A percentile compares a stretch with the other conserved stretches of the same genome.
These are phyloP conservation scores for Phthorimaea operculella DNA, from an alignment of 1,140 invertebrate genomes.

Conservation along the genomic window DNA sequence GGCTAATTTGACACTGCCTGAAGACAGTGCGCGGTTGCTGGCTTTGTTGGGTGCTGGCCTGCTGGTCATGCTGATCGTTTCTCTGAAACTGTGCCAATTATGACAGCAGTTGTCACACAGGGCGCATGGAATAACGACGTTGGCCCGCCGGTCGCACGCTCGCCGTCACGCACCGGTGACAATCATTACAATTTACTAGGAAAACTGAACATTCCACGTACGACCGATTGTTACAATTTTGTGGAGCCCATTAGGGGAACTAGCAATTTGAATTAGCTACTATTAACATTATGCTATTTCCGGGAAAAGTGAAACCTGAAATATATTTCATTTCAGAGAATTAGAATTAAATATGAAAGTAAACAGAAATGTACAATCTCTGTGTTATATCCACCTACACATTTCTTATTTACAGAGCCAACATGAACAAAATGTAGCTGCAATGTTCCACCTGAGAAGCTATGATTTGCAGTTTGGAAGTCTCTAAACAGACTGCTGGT, in stretches of 20 bases:
- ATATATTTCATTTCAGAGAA: too few species aligned
- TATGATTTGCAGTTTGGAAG: too few species aligned
- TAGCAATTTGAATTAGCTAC: neutral
- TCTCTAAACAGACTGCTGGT: too few species aligned
- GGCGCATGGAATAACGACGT: slow-evolving; percentile 14
- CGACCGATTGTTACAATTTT: slow-evolving; percentile 5
- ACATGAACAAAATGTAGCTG: too few species aligned
- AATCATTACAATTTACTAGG: slow-evolving; percentile 28
- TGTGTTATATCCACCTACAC: too few species aligned
- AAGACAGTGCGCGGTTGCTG: slow-evolving; percentile 17
- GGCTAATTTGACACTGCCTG: slow-evolving; percentile 35
- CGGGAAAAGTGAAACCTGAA: too few species aligned
- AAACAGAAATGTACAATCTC: too few species aligned
- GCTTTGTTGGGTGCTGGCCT: slow-evolving; percentile 24
- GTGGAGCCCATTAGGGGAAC: neutral
- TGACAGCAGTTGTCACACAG: slow-evolving; percentile 41
- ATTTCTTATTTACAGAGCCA: too few species aligned
- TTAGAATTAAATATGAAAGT: too few species aligned
- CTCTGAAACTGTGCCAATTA: slow-evolving; percentile 43
- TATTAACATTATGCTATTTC: neutral
- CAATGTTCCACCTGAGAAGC: too few species aligned
- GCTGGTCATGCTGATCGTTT: slow-evolving; percentile 30
- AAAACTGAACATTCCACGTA: slow-evolving; percentile 5
- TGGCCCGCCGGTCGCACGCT: slow-evolving; percentile 30
- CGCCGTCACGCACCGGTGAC: slow-evolving; percentile 47